These are phyloP conservation scores for Nyctibius bracteatus DNA, from an alignment of 2,113 vertebrate species.

Conservation along the genomic window DNA sequence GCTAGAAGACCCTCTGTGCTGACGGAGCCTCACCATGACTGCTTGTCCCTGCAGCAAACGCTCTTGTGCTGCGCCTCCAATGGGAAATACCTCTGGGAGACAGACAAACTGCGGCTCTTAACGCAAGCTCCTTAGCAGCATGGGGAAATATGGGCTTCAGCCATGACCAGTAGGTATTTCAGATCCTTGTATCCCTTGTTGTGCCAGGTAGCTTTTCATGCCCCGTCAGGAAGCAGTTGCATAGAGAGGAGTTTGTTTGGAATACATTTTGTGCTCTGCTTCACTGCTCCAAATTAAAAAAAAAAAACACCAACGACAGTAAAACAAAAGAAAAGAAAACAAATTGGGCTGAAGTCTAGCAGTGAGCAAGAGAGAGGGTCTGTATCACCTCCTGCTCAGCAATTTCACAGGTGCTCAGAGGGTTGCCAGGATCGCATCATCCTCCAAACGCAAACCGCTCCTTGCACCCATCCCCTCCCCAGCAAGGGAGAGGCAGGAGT, in stretches of 20 bases:
- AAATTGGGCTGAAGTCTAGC: not conserved
- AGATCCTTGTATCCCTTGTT: conserved; percentile 57
- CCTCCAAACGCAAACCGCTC: not conserved
- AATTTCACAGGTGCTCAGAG: not conserved
- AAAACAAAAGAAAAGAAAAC: not conserved
- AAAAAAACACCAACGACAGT: not conserved
- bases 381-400: not conserved
- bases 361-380: not conserved
- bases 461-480: not conserved
- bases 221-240: not conserved
- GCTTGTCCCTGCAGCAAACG: accelerated
- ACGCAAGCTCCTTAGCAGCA: not conserved
- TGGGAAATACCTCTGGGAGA: not conserved
- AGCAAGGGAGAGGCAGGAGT: not conserved
- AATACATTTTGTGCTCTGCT: conserved; percentile 63
- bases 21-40: not conserved
- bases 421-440: not conserved
- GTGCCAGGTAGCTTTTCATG: not conserved
- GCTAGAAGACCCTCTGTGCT: not conserved
- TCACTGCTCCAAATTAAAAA: not conserved
- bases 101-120: accelerated
- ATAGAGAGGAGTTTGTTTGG: not conserved
- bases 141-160: not conserved
- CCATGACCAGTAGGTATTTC: conserved; percentile 52
- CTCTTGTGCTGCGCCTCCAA: accelerated